Percentiles rank a stretch among this genome's conserved stretches.
phyloP scores from a whole-genome alignment of 2,888 invertebrate species.

The Adelognathus sp. region DNA sequence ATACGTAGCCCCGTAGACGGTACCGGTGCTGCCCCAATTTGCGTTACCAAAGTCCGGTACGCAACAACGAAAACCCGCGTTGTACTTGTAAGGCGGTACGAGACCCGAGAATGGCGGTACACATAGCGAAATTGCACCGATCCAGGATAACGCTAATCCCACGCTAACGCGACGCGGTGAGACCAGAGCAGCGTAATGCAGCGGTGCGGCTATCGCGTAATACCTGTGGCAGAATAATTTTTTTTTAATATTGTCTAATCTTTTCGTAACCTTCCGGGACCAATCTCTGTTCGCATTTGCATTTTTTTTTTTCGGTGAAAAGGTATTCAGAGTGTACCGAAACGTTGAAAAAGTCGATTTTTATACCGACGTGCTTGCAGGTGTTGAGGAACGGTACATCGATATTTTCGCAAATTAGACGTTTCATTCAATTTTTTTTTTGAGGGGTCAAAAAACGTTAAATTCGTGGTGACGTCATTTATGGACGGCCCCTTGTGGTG shows the following conservation, averaged over 20 bases:
- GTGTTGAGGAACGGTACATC: no score
- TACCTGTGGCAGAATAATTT: slow-evolving; percentile 81
- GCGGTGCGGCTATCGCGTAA: slow-evolving; percentile 90
- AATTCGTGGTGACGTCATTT: no score
- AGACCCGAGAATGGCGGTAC: slow-evolving; percentile 85
- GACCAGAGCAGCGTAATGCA: slow-evolving; percentile 90
- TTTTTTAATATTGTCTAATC: no score
- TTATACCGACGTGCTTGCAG: no score
- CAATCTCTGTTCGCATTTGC: no score
- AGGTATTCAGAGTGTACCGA: no score
- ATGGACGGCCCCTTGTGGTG: no score
- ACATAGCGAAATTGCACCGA: slow-evolving; percentile 84
- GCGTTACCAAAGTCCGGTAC: slow-evolving; percentile 84
- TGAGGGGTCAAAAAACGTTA: no score
- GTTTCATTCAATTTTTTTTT: no score
- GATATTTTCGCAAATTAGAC: no score
- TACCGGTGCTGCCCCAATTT: slow-evolving; percentile 83
- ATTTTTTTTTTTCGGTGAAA: neutral
- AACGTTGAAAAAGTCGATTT: no score
- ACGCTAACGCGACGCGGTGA: slow-evolving; percentile 87
- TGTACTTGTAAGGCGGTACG: slow-evolving; percentile 83
- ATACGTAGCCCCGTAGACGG: slow-evolving; percentile 87
- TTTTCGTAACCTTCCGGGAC: no score
- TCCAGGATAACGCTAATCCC: slow-evolving; percentile 87
- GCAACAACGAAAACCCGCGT: slow-evolving; percentile 85